Percentiles rank a stretch among this genome's conserved stretches.
These are phyloP conservation scores for Drosophila sproati DNA, from an alignment of 1,140 invertebrate genomes.

Conservation along the genomic window DNA sequence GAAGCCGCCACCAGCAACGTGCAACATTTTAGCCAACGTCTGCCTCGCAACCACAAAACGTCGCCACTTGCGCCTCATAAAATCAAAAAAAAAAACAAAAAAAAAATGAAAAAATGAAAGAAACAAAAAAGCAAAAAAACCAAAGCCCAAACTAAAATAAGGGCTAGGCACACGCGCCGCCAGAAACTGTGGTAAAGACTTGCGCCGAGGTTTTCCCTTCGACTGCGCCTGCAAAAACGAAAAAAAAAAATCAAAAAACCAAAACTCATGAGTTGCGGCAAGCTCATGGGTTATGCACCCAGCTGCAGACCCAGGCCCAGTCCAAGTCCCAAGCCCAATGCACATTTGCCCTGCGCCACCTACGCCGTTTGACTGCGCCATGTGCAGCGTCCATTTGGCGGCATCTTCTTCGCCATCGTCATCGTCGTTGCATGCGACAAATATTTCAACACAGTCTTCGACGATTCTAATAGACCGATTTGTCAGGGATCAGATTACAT, in stretches of 20 bases:
- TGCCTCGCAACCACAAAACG: slow-evolving; percentile 83
- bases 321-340: slow-evolving; percentile 37
- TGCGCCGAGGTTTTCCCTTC: slow-evolving; percentile 21
- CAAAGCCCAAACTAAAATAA: slow-evolving; percentile 66
- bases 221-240: slow-evolving; percentile 19
- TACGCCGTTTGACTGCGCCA: slow-evolving; percentile 55
- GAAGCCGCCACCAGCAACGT: slow-evolving; percentile 62
- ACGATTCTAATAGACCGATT: slow-evolving; percentile 84
- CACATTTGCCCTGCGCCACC: slow-evolving; percentile 79
- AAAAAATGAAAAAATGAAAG: slow-evolving; percentile 34
- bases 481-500: slow-evolving; percentile 84
- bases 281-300: slow-evolving; percentile 45
- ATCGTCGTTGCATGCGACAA: slow-evolving; percentile 73
- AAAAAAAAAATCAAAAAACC: too few relatives aligned
- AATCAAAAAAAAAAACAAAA: slow-evolving; percentile 46
- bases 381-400: slow-evolving; percentile 43
- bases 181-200: slow-evolving; percentile 19
- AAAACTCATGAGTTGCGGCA: slow-evolving; percentile 13
- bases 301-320: slow-evolving; percentile 39
- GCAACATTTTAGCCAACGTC: slow-evolving; percentile 80
- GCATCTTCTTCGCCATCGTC: slow-evolving; percentile 23
- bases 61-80: slow-evolving; percentile 83
- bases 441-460: slow-evolving; percentile 80
- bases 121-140: slow-evolving; percentile 22
- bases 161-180: slow-evolving; percentile 80